A percentile compares a stretch with the other conserved stretches of the same genome.
Conservation (phyloP, 2,113 vertebrate species). For the Elgaria multicarinata region DNA sequence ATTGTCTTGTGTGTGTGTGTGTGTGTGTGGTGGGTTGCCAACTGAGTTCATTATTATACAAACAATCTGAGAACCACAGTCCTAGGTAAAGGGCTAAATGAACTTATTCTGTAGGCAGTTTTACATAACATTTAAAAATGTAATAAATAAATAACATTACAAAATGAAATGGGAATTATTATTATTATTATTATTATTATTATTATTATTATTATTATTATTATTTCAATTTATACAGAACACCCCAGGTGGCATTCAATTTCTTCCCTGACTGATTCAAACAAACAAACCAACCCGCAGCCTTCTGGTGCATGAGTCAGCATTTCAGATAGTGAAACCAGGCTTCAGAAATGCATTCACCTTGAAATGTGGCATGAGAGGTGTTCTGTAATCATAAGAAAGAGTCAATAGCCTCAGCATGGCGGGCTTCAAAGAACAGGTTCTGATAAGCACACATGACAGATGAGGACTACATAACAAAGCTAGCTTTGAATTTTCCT, state of each 20-base stretch:
- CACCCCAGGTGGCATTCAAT: too few relatives aligned
- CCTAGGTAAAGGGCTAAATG: background rate
- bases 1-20: background rate
- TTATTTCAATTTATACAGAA: too few relatives aligned
- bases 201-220: too few relatives aligned
- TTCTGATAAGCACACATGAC: background rate
- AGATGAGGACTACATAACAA: background rate
- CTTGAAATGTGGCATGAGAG: background rate
- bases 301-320: background rate
- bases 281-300: background rate
- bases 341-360: background rate
- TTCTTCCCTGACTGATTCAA: background rate
- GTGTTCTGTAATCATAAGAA: background rate
- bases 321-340: background rate
- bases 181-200: too few relatives aligned
- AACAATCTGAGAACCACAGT: background rate
- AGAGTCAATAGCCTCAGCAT: background rate
- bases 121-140: background rate
- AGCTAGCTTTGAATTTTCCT: too few relatives aligned
- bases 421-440: background rate
- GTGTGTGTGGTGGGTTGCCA: too few relatives aligned
- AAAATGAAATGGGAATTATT: background rate
- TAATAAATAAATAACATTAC: too few relatives aligned
- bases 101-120: background rate
- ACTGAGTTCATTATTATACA: background rate